Percentiles rank a stretch among this genome's conserved stretches.
Evolutionary conservation across 1,140 invertebrate species (phyloP).

Genomic region (Penaeus japonicus): DNA sequence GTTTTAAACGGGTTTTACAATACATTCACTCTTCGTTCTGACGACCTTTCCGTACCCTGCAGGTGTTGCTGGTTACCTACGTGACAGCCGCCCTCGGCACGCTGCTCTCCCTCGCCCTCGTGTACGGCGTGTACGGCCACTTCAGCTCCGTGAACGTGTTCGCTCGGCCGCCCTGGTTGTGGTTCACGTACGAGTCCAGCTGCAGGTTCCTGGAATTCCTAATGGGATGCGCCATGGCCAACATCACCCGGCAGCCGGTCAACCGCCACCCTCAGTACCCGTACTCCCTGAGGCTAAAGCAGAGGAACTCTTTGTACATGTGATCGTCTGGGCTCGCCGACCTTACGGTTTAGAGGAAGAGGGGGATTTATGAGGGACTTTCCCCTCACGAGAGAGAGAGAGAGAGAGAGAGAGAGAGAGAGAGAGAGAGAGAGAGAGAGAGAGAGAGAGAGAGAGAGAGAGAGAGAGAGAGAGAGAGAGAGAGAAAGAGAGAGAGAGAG

Average conservation of each 20-base stretch:
- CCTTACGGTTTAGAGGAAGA: background rate
- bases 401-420: no score
- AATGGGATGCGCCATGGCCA: constrained; percentile 70
- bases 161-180: constrained; percentile 66
- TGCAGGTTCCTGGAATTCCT: constrained; percentile 67
- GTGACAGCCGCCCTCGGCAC: constrained; percentile 68
- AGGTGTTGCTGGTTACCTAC: constrained; percentile 68
- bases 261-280: constrained; percentile 68
- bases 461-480: no score
- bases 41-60: background rate
- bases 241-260: constrained; percentile 71
- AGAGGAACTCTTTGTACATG: constrained; percentile 53
- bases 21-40: background rate
- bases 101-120: constrained; percentile 67
- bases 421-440: no score
- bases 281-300: constrained; percentile 67
- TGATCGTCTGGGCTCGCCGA: background rate
- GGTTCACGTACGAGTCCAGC: constrained; percentile 67
- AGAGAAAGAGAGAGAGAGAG: no score
- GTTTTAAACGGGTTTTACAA: no score
- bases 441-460: no score
- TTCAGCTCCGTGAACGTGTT: constrained; percentile 62
- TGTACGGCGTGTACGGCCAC: constrained; percentile 67
- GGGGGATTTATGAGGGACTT: background rate
- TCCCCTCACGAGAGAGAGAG: no score